A percentile compares a stretch with the other conserved stretches of the same genome.
Evolutionary conservation across 2,113 vertebrate genomes (phyloP).

Genomic region (Marmota flaviventris): DNA sequence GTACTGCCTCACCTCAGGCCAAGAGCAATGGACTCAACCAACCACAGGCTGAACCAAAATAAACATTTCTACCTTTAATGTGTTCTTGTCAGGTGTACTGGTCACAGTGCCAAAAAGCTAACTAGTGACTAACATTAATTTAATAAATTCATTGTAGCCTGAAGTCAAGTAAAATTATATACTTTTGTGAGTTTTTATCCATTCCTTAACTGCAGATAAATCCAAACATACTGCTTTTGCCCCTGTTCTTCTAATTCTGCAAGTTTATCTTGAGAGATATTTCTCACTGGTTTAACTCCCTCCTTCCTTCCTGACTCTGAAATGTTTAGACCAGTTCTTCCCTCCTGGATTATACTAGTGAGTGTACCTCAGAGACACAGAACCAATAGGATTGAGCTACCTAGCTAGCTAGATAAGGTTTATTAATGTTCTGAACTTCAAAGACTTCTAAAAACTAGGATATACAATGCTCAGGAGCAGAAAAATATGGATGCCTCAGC

Average conservation of each 20-base stretch:
- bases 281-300: neutral
- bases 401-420: neutral
- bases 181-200: neutral
- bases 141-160: neutral
- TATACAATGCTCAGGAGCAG: neutral
- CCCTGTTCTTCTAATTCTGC: neutral
- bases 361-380: neutral
- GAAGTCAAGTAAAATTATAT: neutral
- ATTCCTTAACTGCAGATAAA: neutral
- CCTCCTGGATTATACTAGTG: neutral
- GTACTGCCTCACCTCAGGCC: no score
- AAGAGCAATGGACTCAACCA: no score
- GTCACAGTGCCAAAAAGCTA: no score
- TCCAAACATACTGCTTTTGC: neutral
- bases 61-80: no score
- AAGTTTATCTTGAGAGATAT: neutral
- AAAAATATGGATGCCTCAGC: neutral
- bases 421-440: neutral
- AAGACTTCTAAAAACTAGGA: neutral
- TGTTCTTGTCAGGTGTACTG: no score
- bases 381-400: neutral
- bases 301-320: neutral
- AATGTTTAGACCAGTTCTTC: neutral
- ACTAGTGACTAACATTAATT: neutral
- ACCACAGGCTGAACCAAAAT: no score